Conservation (phyloP, 2,113 vertebrate genomes). For the Leptobrachium leishanense region DNA sequence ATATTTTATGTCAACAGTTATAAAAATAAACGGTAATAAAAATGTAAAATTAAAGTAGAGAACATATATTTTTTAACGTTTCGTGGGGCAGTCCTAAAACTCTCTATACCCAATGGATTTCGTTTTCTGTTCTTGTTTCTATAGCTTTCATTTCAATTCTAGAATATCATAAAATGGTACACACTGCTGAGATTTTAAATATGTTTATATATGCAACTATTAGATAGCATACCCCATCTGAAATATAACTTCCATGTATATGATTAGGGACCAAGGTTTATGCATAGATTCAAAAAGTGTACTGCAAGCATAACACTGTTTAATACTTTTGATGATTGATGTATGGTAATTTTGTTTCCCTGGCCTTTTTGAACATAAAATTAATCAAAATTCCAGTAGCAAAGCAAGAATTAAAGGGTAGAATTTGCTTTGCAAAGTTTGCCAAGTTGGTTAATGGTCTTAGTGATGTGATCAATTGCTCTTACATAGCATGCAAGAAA, state of each 20-base stretch:
- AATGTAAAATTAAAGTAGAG: background rate
- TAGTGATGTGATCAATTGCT: background rate
- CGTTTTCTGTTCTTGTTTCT: background rate
- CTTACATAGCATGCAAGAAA: slow-evolving; percentile 2
- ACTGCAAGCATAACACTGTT: background rate
- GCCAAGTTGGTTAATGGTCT: slow-evolving; percentile 1
- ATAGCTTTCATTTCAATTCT: background rate
- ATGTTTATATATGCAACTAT: background rate
- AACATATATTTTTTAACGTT: background rate
- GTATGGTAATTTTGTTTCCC: background rate
- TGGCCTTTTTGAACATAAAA: slow-evolving; percentile 4
- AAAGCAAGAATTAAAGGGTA: background rate
- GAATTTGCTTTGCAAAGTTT: background rate
- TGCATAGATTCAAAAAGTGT: background rate
- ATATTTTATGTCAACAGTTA: background rate
- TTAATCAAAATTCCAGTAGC: background rate
- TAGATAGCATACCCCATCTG: background rate
- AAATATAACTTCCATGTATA: background rate
- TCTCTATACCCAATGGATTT: background rate
- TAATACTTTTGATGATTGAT: background rate
- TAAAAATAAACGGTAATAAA: background rate
- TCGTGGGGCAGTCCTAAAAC: background rate
- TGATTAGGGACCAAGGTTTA: background rate
- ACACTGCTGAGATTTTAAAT: background rate
- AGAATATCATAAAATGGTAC: background rate